These are phyloP conservation scores for Ptychoptera albimana DNA, from an alignment of 2,888 invertebrate genomes.

Conservation along the genomic window DNA sequence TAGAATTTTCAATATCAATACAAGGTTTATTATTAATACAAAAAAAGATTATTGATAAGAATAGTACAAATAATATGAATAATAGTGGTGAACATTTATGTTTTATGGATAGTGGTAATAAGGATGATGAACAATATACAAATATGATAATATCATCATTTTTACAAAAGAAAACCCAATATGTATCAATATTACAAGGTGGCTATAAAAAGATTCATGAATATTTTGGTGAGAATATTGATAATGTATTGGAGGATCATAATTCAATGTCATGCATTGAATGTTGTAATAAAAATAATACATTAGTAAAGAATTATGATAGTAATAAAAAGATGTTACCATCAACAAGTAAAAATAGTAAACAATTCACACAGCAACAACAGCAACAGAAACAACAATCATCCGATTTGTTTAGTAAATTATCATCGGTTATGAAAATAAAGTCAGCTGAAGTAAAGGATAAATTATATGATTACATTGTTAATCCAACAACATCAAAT, in stretches of 20 bases:
- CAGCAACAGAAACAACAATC: conserved; percentile 23
- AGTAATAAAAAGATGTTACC: conserved; percentile 1
- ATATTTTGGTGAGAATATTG: conserved; percentile 65
- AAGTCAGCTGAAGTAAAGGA: conserved; percentile 87
- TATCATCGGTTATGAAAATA: conserved; percentile 73
- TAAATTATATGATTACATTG: conserved; percentile 83
- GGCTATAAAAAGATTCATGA: conserved; percentile 79
- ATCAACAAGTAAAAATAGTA: conserved; percentile 18
- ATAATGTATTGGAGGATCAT: conserved; percentile 73
- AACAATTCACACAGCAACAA: conserved; percentile 21
- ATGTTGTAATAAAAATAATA: conserved; percentile 36
- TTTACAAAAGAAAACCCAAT: conserved; percentile 82
- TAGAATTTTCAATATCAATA: conserved; percentile 86
- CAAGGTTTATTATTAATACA: conserved; percentile 78
- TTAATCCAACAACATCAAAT: conserved; percentile 55
- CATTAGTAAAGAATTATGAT: conserved; percentile 15
- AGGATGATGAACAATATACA: conserved; percentile 89
- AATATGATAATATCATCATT: conserved; percentile 98
- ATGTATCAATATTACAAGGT: conserved; percentile 81
- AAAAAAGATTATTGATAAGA: conserved; percentile 68
- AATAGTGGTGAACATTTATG: conserved; percentile 81
- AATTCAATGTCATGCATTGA: conserved; percentile 65
- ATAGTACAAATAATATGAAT: conserved; percentile 39
- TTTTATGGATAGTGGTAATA: conserved; percentile 83
- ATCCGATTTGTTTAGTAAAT: conserved; percentile 63